Percentiles rank a stretch among this genome's conserved stretches.
Evolutionary conservation across 2,797 vertebrate genomes (phyloP).

Genomic region (Hydrophis major): DNA sequence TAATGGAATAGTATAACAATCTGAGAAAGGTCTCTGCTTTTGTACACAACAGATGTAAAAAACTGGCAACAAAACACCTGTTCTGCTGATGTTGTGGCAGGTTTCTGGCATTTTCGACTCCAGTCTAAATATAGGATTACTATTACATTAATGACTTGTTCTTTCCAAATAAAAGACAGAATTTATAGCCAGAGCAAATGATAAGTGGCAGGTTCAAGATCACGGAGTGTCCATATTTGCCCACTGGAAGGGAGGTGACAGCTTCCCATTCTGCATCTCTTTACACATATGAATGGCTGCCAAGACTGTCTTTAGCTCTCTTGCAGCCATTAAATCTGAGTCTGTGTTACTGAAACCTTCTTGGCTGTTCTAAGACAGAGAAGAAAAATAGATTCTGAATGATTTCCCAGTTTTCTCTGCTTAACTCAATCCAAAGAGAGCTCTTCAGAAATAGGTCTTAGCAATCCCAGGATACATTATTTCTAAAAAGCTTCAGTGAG

Average conservation of each 20-base stretch:
- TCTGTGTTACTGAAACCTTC: not conserved
- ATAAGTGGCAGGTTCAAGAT: not conserved
- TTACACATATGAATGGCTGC: fast-evolving
- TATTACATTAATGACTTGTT: not conserved
- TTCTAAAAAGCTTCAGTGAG: not conserved
- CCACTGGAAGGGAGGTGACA: fast-evolving
- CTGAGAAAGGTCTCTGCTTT: not conserved
- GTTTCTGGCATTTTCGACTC: not conserved
- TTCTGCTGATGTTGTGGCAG: not conserved
- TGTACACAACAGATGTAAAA: not conserved
- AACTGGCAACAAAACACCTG: not conserved
- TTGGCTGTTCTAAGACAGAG: not conserved
- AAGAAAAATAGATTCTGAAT: not conserved
- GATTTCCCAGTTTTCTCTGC: not conserved
- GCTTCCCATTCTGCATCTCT: fast-evolving
- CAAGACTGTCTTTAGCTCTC: not conserved
- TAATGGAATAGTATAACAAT: not conserved
- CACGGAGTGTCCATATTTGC: fast-evolving
- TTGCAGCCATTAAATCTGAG: not conserved
- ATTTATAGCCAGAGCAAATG: fast-evolving
- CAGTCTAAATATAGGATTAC: not conserved
- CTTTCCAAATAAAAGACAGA: not conserved
- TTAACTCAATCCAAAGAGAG: not conserved
- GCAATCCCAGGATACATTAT: not conserved
- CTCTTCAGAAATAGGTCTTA: not conserved